These are phyloP conservation scores for Radopholus similis DNA, from an alignment of 1,140 invertebrate genomes.

Conservation along the genomic window DNA sequence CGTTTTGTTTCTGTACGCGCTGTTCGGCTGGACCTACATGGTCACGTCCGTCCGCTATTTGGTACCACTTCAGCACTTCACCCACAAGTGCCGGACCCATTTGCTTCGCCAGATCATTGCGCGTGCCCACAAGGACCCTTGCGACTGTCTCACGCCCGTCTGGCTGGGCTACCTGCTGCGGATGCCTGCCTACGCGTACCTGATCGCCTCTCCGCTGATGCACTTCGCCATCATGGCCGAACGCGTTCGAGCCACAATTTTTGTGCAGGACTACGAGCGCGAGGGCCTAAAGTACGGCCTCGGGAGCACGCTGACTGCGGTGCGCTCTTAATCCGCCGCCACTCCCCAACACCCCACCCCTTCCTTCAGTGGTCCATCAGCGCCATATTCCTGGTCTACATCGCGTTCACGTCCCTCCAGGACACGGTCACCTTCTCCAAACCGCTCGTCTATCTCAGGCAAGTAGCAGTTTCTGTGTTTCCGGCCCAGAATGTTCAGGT, in stretches of 20 bases:
- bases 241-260: background rate
- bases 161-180: background rate
- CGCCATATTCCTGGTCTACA: background rate
- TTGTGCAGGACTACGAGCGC: background rate
- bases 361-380: conserved; percentile 1
- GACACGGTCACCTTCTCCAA: background rate
- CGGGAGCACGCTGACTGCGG: background rate
- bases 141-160: background rate
- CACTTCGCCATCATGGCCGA: background rate
- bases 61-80: no score
- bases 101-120: no score
- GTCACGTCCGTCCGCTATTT: background rate
- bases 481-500: no score
- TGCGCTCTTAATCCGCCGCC: background rate
- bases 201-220: background rate
- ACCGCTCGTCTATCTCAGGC: background rate
- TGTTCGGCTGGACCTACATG: background rate
- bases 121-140: background rate
- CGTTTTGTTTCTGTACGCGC: background rate
- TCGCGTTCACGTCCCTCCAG: background rate
- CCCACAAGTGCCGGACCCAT: no score
- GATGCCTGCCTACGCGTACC: background rate
- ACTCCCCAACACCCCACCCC: background rate
- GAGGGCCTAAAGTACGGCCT: background rate
- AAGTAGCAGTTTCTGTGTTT: no score